Evolutionary conservation across 2,113 vertebrate species (phyloP).

Genomic region (Malaclemys terrapin): DNA sequence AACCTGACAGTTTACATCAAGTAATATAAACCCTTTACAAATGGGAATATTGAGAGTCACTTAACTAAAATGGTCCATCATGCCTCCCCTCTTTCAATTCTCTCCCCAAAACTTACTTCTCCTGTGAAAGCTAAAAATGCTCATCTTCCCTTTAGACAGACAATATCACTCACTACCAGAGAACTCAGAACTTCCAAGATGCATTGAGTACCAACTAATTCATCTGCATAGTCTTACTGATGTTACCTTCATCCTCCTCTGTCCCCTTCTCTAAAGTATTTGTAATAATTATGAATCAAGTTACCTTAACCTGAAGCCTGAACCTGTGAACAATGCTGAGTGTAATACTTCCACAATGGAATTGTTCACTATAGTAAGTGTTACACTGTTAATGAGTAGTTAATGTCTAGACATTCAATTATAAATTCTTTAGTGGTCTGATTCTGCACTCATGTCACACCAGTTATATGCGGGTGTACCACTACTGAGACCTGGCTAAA

Average conservation of each 20-base stretch:
- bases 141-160: not conserved
- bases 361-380: not conserved
- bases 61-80: not conserved
- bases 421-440: not conserved
- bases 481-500: not conserved
- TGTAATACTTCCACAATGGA: not conserved
- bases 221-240: not conserved
- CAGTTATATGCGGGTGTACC: not conserved
- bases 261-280: conserved; percentile 25
- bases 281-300: not conserved
- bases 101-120: conserved; percentile 3
- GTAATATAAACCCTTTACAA: not conserved
- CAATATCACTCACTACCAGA: not conserved
- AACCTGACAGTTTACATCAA: not conserved
- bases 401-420: not conserved
- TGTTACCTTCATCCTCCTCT: conserved; percentile 9
- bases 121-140: not conserved
- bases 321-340: not conserved
- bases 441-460: not conserved
- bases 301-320: conserved; percentile 40
- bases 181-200: not conserved
- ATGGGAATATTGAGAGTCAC: not conserved
- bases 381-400: not conserved
- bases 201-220: not conserved
- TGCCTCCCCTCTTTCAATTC: not conserved